Conservation (phyloP, 2,888 invertebrate species). For the Mesochorus sp. region DNA sequence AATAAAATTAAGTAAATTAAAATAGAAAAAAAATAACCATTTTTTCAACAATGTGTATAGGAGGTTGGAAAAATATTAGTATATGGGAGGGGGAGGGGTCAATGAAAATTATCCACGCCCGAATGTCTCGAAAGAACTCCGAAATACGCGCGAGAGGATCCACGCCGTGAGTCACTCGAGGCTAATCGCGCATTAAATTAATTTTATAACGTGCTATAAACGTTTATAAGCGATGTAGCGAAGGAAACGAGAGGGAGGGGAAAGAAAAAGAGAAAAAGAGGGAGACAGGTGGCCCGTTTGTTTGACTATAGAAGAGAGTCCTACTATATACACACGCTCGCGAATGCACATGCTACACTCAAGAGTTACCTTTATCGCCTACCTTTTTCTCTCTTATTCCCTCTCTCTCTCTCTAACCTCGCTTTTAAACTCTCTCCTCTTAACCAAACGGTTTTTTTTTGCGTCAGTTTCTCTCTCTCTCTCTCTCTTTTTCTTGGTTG, state of each 20-base stretch:
- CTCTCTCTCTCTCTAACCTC: not conserved
- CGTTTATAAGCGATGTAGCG: conserved; percentile 73
- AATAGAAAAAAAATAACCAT: too few relatives aligned
- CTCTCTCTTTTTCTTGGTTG: conserved; percentile 1
- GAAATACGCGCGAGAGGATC: conserved; percentile 6
- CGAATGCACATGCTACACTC: conserved; percentile 59
- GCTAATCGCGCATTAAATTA: conserved; percentile 81
- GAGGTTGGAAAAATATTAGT: too few relatives aligned
- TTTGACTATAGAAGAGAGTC: conserved; percentile 47
- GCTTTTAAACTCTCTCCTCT: too few relatives aligned
- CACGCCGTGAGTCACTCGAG: conserved; percentile 58
- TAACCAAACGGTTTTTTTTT: too few relatives aligned
- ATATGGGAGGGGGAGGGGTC: not conserved
- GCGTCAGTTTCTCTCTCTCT: not conserved
- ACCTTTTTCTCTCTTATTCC: conserved; percentile 10
- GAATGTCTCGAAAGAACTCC: conserved; percentile 44
- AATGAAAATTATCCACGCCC: conserved; percentile 1
- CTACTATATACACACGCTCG: conserved; percentile 21
- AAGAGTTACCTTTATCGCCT: conserved; percentile 61
- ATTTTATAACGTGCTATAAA: conserved; percentile 79
- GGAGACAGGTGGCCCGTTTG: conserved; percentile 48
- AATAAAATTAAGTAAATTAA: too few relatives aligned
- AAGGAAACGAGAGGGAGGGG: conserved; percentile 41
- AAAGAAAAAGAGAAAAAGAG: conserved; percentile 25
- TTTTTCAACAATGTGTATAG: too few relatives aligned